Evolutionary conservation across 2,113 vertebrate species (phyloP).

Genomic region (Hyperoodon ampullatus): DNA sequence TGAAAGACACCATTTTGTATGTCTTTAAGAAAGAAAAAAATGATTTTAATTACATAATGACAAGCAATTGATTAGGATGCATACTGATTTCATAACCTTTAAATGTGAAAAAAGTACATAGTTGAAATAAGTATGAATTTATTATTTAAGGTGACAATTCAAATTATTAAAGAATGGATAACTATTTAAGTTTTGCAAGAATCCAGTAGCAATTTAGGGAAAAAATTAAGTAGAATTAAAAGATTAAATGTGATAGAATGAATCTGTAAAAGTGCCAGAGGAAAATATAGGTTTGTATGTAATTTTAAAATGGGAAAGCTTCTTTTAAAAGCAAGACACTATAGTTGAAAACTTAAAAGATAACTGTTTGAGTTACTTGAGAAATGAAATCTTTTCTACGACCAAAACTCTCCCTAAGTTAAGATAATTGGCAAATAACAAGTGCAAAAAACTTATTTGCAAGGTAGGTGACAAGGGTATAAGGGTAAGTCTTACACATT

Average conservation of each 20-base stretch:
- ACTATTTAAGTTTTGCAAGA: neutral
- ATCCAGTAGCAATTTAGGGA: neutral
- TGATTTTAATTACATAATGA: neutral
- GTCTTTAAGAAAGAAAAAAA: neutral
- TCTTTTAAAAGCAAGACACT: neutral
- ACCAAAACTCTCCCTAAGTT: neutral
- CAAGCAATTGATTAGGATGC: neutral
- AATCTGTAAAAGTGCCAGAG: neutral
- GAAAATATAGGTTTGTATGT: neutral
- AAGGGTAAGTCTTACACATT: neutral
- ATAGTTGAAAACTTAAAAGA: neutral
- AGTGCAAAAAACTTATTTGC: neutral
- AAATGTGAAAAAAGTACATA: neutral
- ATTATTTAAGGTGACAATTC: neutral
- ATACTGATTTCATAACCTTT: constrained; percentile 17
- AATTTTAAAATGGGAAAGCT: neutral
- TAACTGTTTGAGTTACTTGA: neutral
- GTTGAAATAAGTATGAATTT: neutral
- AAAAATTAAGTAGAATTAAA: neutral
- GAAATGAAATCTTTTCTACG: neutral
- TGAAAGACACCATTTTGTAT: neutral
- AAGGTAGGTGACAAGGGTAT: neutral
- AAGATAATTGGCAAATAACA: constrained; percentile 2
- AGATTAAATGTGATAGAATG: neutral
- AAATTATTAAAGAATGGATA: neutral